Conservation (phyloP, 2,888 invertebrate genomes). For the Homarus gammarus region DNA sequence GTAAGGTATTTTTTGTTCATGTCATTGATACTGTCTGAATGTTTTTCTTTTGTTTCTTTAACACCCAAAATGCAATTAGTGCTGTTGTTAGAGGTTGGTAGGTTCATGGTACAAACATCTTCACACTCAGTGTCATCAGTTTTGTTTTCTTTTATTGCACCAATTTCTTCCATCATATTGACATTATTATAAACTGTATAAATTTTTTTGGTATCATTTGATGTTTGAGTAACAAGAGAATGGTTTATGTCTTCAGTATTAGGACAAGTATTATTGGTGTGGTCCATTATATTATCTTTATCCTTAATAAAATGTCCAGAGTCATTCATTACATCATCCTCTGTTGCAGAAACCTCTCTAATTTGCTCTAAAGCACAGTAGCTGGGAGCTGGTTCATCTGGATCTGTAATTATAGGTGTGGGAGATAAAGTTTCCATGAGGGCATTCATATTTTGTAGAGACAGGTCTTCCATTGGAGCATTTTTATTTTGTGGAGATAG, state of each 20-base stretch:
- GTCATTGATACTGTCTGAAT: too few relatives aligned
- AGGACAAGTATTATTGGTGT: neutral
- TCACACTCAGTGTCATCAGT: neutral
- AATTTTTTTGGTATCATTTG: too few relatives aligned
- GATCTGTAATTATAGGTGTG: neutral
- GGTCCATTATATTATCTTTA: neutral
- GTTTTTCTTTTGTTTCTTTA: too few relatives aligned
- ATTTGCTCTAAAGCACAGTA: neutral
- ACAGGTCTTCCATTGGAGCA: too few relatives aligned
- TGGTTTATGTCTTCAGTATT: too few relatives aligned
- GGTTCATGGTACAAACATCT: neutral
- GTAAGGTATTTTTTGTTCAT: too few relatives aligned
- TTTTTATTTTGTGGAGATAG: too few relatives aligned
- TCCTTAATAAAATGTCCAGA: neutral
- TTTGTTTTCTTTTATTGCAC: neutral
- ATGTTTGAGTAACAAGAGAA: too few relatives aligned
- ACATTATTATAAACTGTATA: neutral
- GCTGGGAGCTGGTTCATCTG: neutral
- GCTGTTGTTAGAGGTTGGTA: neutral
- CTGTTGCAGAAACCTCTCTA: neutral
- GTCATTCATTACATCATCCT: neutral
- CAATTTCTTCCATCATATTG: neutral
- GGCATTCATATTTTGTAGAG: neutral
- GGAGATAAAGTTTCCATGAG: neutral
- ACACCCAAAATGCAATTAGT: neutral